Base-by-base conservation (phyloP, 2,888 invertebrate species). In the Punctoribates punctum region DNA sequence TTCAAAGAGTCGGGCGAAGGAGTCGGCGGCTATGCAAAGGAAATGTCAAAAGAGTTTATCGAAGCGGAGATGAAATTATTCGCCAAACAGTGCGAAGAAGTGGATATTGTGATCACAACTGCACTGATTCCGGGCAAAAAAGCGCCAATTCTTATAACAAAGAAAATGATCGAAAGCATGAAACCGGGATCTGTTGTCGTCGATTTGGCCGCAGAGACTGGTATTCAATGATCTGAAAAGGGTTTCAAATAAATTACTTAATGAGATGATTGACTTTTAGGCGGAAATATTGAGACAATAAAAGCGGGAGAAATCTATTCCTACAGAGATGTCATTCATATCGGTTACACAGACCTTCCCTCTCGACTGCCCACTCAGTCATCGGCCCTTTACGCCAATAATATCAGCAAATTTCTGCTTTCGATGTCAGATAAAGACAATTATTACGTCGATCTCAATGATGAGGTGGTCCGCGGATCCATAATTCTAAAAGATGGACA, bases 181-280 rank as follows among this genome's bases (percentile, higher is more conserved):
- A 91, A 91, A 81, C 92, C 93, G 0, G 94, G 94, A 38, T 93
- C 92, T 80, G 93, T 94, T 34, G 88, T 94, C 57, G 94, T 94
- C 1, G 94, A 95, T 84, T 84, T 94, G 81, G 94, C 94, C 0
- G 90, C 94, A 0, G 94, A 94, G 85, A 89, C 91, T 81, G 94
- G 75, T 67, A 62, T 29, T 17, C 20, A 23, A 9, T 29, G 29
- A 62, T 11, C 11, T 62, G 23, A 4, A 1, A 9, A 29, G 3
- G 3, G 6, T 62, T 62, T 17, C 15, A 9, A 9, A 25, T 23
- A 23, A 23, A 29, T 27, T 62, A 4, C 27, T 23, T 23, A 3
- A n/a, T 23, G 29, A 1, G 6, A 62, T 62, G 15, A 29, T 29
- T 62, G 29, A 62, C 11, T 9, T 62, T 62, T 62, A 62, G 62